Evolutionary conservation across 2,888 invertebrate species (phyloP).

Genomic region (Sarcophaga caerulescens): DNA sequence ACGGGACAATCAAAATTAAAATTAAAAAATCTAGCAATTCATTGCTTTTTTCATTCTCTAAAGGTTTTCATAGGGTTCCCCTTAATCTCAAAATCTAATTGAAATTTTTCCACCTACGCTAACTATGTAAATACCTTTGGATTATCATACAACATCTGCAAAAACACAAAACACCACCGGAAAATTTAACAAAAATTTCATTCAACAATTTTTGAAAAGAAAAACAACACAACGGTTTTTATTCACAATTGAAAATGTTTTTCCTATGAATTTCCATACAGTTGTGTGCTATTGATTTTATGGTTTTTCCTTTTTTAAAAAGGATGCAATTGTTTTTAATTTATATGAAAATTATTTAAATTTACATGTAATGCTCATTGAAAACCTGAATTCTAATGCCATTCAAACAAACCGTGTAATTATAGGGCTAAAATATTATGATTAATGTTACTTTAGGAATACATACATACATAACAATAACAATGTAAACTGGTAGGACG

Average conservation of each 20-base stretch:
- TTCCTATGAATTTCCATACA: constrained; percentile 24
- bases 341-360: constrained; percentile 32
- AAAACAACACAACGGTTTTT: neutral
- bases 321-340: constrained; percentile 10
- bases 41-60: neutral
- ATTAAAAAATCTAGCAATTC: neutral
- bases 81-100: constrained; percentile 5
- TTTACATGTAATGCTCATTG: constrained; percentile 39
- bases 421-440: constrained; percentile 21
- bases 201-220: neutral
- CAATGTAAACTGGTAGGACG: no score
- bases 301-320: constrained; percentile 7
- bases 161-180: neutral
- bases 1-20: no score
- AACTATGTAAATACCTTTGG: constrained; percentile 27
- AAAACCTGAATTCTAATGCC: constrained; percentile 25
- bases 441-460: constrained; percentile 18
- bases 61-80: no score
- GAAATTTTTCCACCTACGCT: neutral
- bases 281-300: neutral
- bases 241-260: constrained; percentile 13
- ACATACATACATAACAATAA: no score
- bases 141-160: neutral
- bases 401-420: constrained; percentile 30
- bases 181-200: constrained; percentile 2